Base-by-base conservation (phyloP, 2,113 vertebrate genomes). In the Addax nasomaculatus region DNA sequence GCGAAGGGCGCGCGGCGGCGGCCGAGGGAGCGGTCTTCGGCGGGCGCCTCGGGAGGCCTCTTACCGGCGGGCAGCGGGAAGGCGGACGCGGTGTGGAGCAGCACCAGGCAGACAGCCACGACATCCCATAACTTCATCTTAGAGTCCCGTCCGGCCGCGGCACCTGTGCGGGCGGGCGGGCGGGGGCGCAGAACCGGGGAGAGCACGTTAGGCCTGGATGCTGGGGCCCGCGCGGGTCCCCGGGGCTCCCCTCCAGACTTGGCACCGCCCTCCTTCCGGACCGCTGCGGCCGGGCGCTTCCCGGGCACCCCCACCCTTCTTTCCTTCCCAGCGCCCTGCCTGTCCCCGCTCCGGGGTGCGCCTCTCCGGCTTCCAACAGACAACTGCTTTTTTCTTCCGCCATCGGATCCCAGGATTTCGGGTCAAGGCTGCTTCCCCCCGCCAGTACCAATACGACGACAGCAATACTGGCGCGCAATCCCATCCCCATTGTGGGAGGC, bases 51-150 rank as follows among this genome's bases (percentile, higher is more conserved):
- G 98, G 98, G 98, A 98, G 98, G 99, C 98, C 98, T 99, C 99
- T 99, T 99, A 99, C 99, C 99, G 95, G 99, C 99, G 98, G 99
- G 99, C 98, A 99, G 99, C 97, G 99, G 99, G 97, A 98, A 99
- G 98, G 99, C 98, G 98, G 99, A 99, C 98, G 99, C 99, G 88
- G 99, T 99, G 99, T 99, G 99, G 99, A 99, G 99, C 99, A 99
- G 99, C 99, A 99, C 99, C 99, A 99, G 99, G 99, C 99, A 99
- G 99, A 99, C 99, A 99, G 99, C 99, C 99, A 99, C 98, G 98
- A 99, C 99, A 99, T 99, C 99, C 99, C 99, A 99, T 99, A 99
- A 99, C 99, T 99, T 99, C 99, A 99, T 99, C 99, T 99, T 99
- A 99, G 99, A 99, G 99, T 99, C 99, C 99, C 99, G 99, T 99